Base-by-base conservation (phyloP, 2,888 invertebrate genomes). In the Onchidella celtica region DNA sequence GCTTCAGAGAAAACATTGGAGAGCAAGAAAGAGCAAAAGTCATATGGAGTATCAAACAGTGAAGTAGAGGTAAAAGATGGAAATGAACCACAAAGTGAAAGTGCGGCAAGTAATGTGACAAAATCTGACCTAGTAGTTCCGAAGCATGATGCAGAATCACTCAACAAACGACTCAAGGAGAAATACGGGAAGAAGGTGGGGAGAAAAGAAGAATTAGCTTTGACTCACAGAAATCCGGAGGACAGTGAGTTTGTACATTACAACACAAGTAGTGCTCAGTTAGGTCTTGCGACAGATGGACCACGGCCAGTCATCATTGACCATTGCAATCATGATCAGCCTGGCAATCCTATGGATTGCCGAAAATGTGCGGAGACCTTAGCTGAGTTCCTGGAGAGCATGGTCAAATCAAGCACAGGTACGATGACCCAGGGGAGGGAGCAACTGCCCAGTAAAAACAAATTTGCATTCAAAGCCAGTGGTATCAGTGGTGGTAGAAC, bases 281-380 rank as follows among this genome's bases (percentile, higher is more conserved):
- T 70, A 9, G 81, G 79, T 6, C 63, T 83, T 21, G 21, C 81
- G 0, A 83, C 81, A n/a, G 81, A 83, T 55, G 83, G 81, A 14
- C 68, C 83, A 2, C 61, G 75, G 17, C 83, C 83, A 1, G 40
- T 36, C 38, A 68, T 83, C 47, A 81, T 81, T 74, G 75, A 79
- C 72, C 83, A 83, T 68, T n/a, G 61, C 29, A 27, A n/a, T 14
- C 83, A 83, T 63, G n/a, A n/a, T 0, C 17, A 57, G 29, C 0
- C 59, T 6, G 57, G 61, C 34, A 36, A 68, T n/a, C 83, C 83
- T 29, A 24, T 36, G n/a, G 55, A 79, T 32, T 83, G 83, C 55
- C 6, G 2, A 3, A n/a, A 61, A 17, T 83, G 83, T 38, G 83
- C 68, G 3, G 27, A 55, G 21, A 75, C 75, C 1, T 47, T 83